Evolutionary conservation across 2,113 vertebrate species (phyloP), one percentile per base, ranked within the genome.

Genomic region (Hystrix cristata): DNA sequence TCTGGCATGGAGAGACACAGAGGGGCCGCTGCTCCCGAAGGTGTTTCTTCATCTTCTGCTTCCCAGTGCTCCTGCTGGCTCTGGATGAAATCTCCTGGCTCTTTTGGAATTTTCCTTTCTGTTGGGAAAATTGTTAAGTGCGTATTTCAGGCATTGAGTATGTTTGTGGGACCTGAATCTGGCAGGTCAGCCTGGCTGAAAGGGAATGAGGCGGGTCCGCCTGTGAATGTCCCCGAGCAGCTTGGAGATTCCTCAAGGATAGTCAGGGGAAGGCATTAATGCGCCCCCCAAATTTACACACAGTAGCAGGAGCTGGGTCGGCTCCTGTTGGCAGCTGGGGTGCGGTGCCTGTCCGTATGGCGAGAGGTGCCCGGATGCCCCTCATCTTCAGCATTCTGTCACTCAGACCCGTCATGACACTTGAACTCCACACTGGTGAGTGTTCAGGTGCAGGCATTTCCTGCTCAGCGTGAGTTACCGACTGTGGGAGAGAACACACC

Each of bases 81-180:
- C 82, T 2, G 12, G 60, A 43, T 57, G 31, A n/a, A 53, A 25
- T 53, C 80, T 90, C 62, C 84, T n/a, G 4, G 51, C 29, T 87
- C 69, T 1, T 59, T 59, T 4, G 23, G 43, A 34, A 38, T 25
- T 46, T 80, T n/a, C 25, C 38, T 83, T 72, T 76, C 59, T 51
- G 6, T 51, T 51, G 87, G 83, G n/a, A 29, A 43, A 34, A 59
- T 72, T 0, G 2, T 0, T 74, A 11, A 11, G 65, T 14, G 12
- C 48, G 0, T n/a, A 3, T 25, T 53, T 60, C 19, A 55, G 72
- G 60, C 19, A 15, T 25, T 25, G 18, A 14, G 0, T 3, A 0
- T 55, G 57, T 83, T 25, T n/a, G 0, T 7, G 48, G 59, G 84
- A 4, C 57, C 59, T 0, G 18, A 57, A 60, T 23, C 43, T 12